A percentile compares a stretch with the other conserved stretches of the same genome.
phyloP scores from a whole-genome alignment of 1,140 invertebrate genomes.

The Aphis gossypii region DNA sequence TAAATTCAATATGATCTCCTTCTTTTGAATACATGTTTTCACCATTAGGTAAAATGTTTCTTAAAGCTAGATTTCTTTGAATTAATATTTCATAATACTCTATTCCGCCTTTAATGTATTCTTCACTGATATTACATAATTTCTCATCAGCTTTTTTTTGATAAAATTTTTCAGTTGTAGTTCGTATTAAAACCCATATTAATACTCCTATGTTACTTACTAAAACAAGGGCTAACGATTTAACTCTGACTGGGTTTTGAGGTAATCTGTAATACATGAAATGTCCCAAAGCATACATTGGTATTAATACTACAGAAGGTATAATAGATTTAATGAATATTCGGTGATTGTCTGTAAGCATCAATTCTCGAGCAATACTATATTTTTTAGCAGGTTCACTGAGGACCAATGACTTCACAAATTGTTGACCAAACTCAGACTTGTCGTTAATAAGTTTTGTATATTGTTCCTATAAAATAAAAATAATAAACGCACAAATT shows the following conservation, averaged over 20 bases:
- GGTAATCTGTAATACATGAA: slow-evolving; percentile 58
- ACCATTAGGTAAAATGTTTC: slow-evolving; percentile 58
- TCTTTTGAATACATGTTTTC: slow-evolving; percentile 14
- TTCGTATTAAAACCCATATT: slow-evolving; percentile 61
- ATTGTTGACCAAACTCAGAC: slow-evolving; percentile 62
- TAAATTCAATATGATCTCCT: slow-evolving; percentile 38
- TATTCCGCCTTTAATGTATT: slow-evolving; percentile 66
- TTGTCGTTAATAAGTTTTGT: slow-evolving; percentile 61
- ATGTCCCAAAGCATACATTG: slow-evolving; percentile 61
- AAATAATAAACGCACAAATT: background rate
- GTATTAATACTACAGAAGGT: slow-evolving; percentile 59
- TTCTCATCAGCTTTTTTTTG: slow-evolving; percentile 63
- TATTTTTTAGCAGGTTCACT: slow-evolving; percentile 66
- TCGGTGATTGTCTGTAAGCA: slow-evolving; percentile 61
- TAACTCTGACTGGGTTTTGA: slow-evolving; percentile 58
- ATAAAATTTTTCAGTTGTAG: slow-evolving; percentile 54
- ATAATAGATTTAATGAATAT: slow-evolving; percentile 55
- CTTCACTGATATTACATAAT: slow-evolving; percentile 62
- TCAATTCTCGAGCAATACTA: slow-evolving; percentile 65
- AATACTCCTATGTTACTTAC: slow-evolving; percentile 63
- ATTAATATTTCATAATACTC: slow-evolving; percentile 65
- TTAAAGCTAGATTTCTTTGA: slow-evolving; percentile 64
- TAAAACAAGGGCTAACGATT: slow-evolving; percentile 62
- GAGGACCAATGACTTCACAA: slow-evolving; percentile 64
- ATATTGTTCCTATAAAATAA: background rate